Evolutionary conservation across 2,113 vertebrate species (phyloP), one percentile per base, ranked within the genome.

Genomic region (Thymallus thymallus): DNA sequence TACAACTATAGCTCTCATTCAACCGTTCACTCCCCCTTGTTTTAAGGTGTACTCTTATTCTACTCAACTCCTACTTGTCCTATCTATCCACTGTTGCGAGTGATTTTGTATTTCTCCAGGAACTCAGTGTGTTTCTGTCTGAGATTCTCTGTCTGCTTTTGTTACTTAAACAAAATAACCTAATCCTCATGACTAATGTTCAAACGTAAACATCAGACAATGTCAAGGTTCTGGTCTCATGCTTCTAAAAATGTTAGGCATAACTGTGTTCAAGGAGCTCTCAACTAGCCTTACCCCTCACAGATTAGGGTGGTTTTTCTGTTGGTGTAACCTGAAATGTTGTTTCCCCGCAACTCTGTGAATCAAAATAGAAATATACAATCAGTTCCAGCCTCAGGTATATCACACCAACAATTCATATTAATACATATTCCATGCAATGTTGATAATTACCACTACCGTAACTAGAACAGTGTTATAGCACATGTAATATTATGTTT

Each of bases 71-170:
- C 80, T 91, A 92, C 76, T 93, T 91, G 58, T 89, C 81, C 1
- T 82, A 76, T 75, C 1, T 82, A 76, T 75, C 84, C 80, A 2
- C 24, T 68, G 0, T 24, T 74, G 6, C 14, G 10, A 20, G 1
- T 64, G 4, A 71, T 71, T 65, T 83, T 90, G 78, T 89, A 91
- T 74, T 90, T 93, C 81, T 93, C 86, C 69, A 84, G 9, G 75
- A 93, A 94, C 76, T 92, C 92, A 0, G 90, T 75, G 0, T 92
- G 91, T 72, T 91, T 94, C 89, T 93, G 92, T 18, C 88, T 87
- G 30, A 95, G 81, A 74, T 93, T 92, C 78, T 94, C 92, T 0
- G 85, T 91, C 82, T 95, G 94, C 67, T 93, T n/a, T n/a, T n/a
- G n/a, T n/a, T n/a, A n/a, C n/a, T n/a, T n/a, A n/a, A n/a, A 61